Evolutionary conservation across 2,888 invertebrate genomes (phyloP), one percentile per base, ranked within the genome.

Genomic region (Limenitis camilla): DNA sequence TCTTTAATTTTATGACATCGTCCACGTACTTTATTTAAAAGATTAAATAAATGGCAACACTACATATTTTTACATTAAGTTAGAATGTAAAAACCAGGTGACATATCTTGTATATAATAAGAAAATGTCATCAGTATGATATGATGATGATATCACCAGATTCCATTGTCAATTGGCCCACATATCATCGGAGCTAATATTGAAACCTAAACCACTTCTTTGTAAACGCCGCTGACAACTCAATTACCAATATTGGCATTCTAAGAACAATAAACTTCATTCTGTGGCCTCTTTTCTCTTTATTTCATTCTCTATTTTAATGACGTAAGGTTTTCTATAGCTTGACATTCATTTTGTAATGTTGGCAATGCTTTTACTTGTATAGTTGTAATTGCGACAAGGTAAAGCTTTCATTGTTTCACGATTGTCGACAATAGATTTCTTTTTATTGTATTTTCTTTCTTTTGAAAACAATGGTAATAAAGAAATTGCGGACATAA

Each of bases 91-190:
- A 19, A 19, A 19, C 19, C 19, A 19, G 19, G 19, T 19, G 19
- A 19, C 19, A 19, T 19, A 19, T 19, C 1, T 19, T 19, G 19
- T 19, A 19, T 19, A 30, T 30, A 19, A 36, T 36, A 45, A 45
- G 45, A 9, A 35, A 47, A 41, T 46, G 53, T 47, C 55, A 56
- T 61, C 51, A 48, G 53, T 44, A 48, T 41, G 28, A 52, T 55
- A 33, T 33, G 29, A 32, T 39, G 39, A 61, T 75, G 75, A 73
- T 68, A 71, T 75, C 77, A 78, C 66, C 62, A 58, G 64, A 62
- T 55, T 39, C 58, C 60, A 76, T 80, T 78, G 72, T 67, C 76
- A 77, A 72, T 77, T 79, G 78, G 70, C 71, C 79, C 65, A 77
- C 66, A 73, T 77, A 45, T 38, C 53, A 58, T 64, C 64, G 63